Conservation (phyloP, 2,113 vertebrate genomes). For the Scomber scombrus region DNA sequence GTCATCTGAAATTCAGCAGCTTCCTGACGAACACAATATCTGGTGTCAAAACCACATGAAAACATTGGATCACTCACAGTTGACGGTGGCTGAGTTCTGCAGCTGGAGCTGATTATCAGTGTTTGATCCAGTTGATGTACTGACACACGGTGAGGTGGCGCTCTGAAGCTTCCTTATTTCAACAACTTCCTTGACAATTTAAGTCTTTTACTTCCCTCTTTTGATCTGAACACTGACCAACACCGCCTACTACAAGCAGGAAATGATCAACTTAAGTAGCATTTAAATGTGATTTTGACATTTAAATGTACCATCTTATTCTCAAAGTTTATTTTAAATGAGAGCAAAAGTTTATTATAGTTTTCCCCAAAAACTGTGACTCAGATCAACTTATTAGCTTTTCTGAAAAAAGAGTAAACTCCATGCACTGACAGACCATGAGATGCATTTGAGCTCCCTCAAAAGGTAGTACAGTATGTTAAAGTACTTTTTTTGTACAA, state of each 20-base stretch:
- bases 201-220: slow-evolving; percentile 70
- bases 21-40: not conserved
- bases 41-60: not conserved
- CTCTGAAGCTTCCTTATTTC: slow-evolving; percentile 75
- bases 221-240: slow-evolving; percentile 65
- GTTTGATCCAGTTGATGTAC: not conserved
- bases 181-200: slow-evolving; percentile 70
- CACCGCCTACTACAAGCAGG: slow-evolving; percentile 18
- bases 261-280: slow-evolving; percentile 27
- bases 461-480: too few relatives aligned
- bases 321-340: too few relatives aligned
- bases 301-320: too few relatives aligned
- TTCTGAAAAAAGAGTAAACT: too few relatives aligned
- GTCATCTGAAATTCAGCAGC: slow-evolving; percentile 31
- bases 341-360: too few relatives aligned
- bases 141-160: slow-evolving; percentile 5
- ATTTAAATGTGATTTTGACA: not conserved
- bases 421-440: too few relatives aligned
- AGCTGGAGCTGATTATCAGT: not conserved
- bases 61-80: not conserved
- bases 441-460: too few relatives aligned
- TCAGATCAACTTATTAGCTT: too few relatives aligned
- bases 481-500: too few relatives aligned
- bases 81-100: not conserved
- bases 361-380: too few relatives aligned